Conservation (phyloP, 2,888 invertebrate genomes). For the Callyntrura guangdongensis region DNA sequence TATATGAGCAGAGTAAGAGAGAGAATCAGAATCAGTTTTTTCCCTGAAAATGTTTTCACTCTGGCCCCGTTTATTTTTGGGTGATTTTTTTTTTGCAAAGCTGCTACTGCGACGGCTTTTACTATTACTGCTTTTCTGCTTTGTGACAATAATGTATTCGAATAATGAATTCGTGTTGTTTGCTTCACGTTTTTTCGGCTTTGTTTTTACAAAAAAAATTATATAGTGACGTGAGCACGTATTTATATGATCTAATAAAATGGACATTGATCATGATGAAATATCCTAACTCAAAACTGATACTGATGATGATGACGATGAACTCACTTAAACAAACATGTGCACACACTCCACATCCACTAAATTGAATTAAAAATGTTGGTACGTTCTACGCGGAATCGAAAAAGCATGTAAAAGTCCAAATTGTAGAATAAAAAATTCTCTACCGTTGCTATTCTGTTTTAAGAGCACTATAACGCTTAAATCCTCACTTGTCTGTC, state of each 20-base stretch:
- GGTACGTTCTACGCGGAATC: no score
- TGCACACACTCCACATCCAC: no score
- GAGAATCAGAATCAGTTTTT: neutral
- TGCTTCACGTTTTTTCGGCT: neutral
- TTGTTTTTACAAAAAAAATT: neutral
- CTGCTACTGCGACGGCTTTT: no score
- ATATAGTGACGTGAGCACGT: neutral
- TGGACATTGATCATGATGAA: no score
- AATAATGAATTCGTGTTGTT: neutral
- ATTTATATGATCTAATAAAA: no score
- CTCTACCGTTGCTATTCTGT: no score
- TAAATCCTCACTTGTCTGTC: neutral
- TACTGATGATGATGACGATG: no score
- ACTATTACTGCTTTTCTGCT: neutral
- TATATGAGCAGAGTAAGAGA: neutral
- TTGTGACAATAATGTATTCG: slow-evolving; percentile 34
- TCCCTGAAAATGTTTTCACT: slow-evolving; percentile 33
- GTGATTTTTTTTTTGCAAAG: slow-evolving; percentile 1
- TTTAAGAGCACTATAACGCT: no score
- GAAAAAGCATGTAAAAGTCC: no score
- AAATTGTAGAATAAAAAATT: neutral
- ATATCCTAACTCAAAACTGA: no score
- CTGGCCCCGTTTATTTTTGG: slow-evolving; percentile 59
- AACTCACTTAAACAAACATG: no score
- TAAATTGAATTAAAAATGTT: no score